These are phyloP conservation scores for Colossoma macropomum DNA, from an alignment of 2,113 vertebrate genomes.

Conservation along the genomic window DNA sequence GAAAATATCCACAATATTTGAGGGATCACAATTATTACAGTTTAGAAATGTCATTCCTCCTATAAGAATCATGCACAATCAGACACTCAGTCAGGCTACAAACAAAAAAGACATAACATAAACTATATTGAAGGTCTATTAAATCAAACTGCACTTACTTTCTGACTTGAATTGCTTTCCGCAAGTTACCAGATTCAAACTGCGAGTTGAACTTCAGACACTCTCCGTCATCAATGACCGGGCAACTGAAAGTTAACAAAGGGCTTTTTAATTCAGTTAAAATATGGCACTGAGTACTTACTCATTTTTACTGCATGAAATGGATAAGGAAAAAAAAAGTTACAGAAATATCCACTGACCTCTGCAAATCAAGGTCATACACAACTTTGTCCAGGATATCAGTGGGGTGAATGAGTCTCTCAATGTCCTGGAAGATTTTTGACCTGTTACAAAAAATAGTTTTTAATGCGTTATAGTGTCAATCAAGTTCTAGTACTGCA, in stretches of 20 bases:
- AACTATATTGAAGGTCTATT: background rate
- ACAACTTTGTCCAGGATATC: conserved; percentile 95
- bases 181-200: conserved; percentile 97
- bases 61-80: too few species aligned
- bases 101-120: background rate
- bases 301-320: background rate
- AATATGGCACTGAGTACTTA: background rate
- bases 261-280: background rate
- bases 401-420: conserved; percentile 94
- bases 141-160: conserved; percentile 81
- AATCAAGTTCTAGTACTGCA: background rate
- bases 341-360: conserved; percentile 74
- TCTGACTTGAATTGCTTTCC: conserved; percentile 96
- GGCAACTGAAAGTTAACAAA: conserved; percentile 73
- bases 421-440: conserved; percentile 98
- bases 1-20: too few species aligned
- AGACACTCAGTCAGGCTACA: too few species aligned
- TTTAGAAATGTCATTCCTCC: too few species aligned
- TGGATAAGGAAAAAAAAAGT: background rate
- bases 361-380: conserved; percentile 91
- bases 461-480: too few species aligned
- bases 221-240: conserved; percentile 84
- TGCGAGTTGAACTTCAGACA: conserved; percentile 96
- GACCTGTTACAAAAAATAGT: conserved; percentile 78
- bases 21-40: too few species aligned